Conservation (phyloP, 2,113 vertebrate genomes). For the Pterocles gutturalis region DNA sequence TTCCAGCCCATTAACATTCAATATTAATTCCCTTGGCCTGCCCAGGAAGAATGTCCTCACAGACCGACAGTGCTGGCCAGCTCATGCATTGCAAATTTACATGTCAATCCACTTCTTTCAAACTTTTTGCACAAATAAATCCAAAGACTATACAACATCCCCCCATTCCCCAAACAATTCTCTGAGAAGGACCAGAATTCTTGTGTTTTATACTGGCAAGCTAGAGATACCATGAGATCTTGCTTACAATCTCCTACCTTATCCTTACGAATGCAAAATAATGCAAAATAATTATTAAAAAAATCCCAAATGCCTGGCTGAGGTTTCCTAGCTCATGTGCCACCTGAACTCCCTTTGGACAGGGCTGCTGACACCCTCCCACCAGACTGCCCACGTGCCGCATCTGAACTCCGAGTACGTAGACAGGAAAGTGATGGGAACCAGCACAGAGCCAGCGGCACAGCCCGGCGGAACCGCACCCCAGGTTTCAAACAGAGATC, state of each 20-base stretch:
- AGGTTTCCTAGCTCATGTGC: not conserved
- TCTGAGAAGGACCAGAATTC: not conserved
- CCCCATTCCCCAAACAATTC: not conserved
- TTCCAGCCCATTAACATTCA: not conserved
- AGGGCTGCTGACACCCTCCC: not conserved
- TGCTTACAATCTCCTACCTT: not conserved
- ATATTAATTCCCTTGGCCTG: not conserved
- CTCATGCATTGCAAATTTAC: not conserved
- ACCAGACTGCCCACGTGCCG: rapidly evolving
- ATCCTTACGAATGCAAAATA: not conserved
- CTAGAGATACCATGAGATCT: not conserved
- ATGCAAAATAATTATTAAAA: not conserved
- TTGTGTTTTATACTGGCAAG: not conserved
- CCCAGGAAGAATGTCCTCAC: not conserved
- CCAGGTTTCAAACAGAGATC: not conserved
- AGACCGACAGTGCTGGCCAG: rapidly evolving
- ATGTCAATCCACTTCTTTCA: not conserved
- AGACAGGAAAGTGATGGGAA: not conserved
- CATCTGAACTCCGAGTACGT: not conserved
- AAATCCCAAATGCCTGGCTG: not conserved
- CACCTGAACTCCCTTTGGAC: not conserved
- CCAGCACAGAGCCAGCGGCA: not conserved
- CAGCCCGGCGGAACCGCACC: not conserved
- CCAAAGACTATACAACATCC: not conserved
- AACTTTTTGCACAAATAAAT: not conserved